Evolutionary conservation across 2,113 vertebrate species (phyloP), one percentile per base, ranked within the genome.

Genomic region (Crypturellus undulatus): DNA sequence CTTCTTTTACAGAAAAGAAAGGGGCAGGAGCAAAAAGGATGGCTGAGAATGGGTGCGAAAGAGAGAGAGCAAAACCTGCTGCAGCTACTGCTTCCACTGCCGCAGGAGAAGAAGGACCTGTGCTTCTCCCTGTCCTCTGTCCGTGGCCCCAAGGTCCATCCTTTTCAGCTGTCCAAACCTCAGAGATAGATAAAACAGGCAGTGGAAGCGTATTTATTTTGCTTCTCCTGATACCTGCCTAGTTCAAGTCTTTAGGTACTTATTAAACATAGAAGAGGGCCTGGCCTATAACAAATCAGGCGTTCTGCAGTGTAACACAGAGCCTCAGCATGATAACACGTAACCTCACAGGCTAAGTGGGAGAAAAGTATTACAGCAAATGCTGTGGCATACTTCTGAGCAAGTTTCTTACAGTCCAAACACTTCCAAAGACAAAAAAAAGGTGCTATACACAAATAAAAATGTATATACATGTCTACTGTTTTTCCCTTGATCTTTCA

Each of bases 201-300:
- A 36, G 36, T 9, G 15, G 34, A 67, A 93, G 8, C 15, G 30
- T 56, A 56, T 16, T 30, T 32, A 56, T 32, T 56, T 56, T 56
- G 28, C 16, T 56, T 56, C 7, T 34, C 47, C n/a, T 0, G 0
- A 9, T 10, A 81, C 6, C 19, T 38, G 8, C 9, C 51, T 47
- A 60, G 51, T 56, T 84, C n/a, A 91, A 64, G 5, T n/a, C 13
- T 64, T 72, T 22, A 72, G 15, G 6, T 45, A n/a, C 3, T 62
- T 58, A 32, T 4, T 47, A 43, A 72, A 69, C 17, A 52, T 19
- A 72, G 8, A 10, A 58, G 30, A 49, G 14, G 5, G 45, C 5
- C 20, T 54, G 42, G 17, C 22, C 84, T 4, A 25, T 45, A 59
- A 36, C 60, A 69, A 82, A 73, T 36, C 6, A 34, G 34, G 59